Conservation (phyloP, 2,888 invertebrate species). For the Drosophila siamana region DNA sequence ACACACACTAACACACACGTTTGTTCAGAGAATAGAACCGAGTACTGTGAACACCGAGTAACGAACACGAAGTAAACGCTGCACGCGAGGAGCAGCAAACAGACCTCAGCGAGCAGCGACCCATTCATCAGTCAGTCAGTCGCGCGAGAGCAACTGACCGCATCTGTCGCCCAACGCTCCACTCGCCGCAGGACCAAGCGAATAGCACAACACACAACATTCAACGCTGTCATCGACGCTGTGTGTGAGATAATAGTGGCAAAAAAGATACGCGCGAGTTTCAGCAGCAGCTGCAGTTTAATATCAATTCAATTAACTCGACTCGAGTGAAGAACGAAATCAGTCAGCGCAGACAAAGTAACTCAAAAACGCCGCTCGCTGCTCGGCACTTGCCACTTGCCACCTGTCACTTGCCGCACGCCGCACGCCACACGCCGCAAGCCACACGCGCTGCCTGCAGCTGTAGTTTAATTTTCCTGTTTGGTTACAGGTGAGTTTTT, state of each 20-base stretch:
- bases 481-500: conserved; percentile 60
- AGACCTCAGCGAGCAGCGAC: conserved; percentile 10
- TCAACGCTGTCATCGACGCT: no score
- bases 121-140: conserved; percentile 56
- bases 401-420: background rate
- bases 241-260: conserved; percentile 5
- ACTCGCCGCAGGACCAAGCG: conserved; percentile 1
- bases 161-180: conserved; percentile 40
- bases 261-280: conserved; percentile 26
- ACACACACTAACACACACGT: background rate
- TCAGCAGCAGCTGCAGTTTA: conserved; percentile 24
- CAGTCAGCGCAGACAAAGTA: conserved; percentile 13
- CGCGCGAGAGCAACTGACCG: conserved; percentile 70
- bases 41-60: conserved; percentile 21
- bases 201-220: background rate
- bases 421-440: background rate
- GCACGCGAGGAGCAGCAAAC: background rate
- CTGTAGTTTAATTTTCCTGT: conserved; percentile 9
- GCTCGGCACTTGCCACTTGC: background rate
- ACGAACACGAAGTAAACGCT: conserved; percentile 12
- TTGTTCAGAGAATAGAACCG: conserved; percentile 3
- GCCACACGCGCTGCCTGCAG: conserved; percentile 2
- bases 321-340: conserved; percentile 30
- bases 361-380: conserved; percentile 3
- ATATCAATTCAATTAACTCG: conserved; percentile 25